phyloP scores from a whole-genome alignment of 2,113 vertebrate genomes.

The Spea multiplicata region DNA sequence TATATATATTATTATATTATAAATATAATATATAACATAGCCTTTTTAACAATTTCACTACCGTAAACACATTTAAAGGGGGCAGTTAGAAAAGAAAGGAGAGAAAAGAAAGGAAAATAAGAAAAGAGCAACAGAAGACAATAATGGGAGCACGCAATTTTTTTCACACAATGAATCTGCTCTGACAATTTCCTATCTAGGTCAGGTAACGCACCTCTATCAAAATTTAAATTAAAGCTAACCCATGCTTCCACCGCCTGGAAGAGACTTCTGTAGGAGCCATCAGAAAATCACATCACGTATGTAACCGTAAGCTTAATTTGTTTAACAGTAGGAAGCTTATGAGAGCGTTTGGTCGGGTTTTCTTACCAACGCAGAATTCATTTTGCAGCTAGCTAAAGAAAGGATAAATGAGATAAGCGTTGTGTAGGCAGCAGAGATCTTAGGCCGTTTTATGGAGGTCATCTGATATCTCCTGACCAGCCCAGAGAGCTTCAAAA shows the following conservation, averaged over 20 bases:
- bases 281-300: not conserved
- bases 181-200: slow-evolving; percentile 1
- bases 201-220: slow-evolving; percentile 12
- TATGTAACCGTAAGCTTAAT: not conserved
- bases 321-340: not conserved
- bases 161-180: not conserved
- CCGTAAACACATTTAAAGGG: not conserved
- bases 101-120: not conserved
- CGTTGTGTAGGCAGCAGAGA: too few relatives aligned
- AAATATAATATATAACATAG: too few relatives aligned
- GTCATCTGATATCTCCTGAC: too few relatives aligned
- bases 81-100: not conserved
- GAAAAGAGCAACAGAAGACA: not conserved
- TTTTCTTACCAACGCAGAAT: not conserved
- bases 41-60: not conserved
- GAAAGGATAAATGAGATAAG: too few relatives aligned
- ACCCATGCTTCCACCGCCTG: not conserved
- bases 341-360: not conserved
- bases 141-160: not conserved
- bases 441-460: too few relatives aligned
- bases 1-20: too few relatives aligned
- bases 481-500: too few relatives aligned
- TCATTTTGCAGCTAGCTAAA: not conserved
- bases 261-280: not conserved
- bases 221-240: not conserved